These are phyloP conservation scores for Scaptomyza polygonia DNA, from an alignment of 2,888 invertebrate genomes.

Conservation along the genomic window DNA sequence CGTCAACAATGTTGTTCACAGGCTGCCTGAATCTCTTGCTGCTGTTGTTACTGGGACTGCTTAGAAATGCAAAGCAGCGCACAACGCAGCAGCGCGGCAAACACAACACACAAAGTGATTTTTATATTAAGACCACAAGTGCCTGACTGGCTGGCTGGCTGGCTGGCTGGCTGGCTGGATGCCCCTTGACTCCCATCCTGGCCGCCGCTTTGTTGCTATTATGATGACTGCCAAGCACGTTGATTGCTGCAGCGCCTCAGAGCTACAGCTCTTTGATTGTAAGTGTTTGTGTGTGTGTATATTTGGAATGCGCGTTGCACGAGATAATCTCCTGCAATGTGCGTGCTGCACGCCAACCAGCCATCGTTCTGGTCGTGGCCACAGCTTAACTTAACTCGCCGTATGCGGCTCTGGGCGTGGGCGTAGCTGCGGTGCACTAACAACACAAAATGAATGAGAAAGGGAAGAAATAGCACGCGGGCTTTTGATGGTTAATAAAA, in stretches of 20 bases:
- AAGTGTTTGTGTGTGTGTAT: conserved; percentile 30
- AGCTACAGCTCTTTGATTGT: conserved; percentile 16
- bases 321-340: conserved; percentile 75
- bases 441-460: conserved; percentile 1
- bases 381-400: conserved; percentile 46
- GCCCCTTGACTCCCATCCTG: conserved; percentile 26
- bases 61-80: conserved; percentile 79
- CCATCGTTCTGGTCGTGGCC: conserved; percentile 33
- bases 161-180: too few relatives aligned
- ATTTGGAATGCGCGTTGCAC: conserved; percentile 71
- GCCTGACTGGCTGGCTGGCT: conserved; percentile 35
- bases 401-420: conserved; percentile 15
- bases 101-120: conserved; percentile 79
- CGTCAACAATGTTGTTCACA: conserved; percentile 67
- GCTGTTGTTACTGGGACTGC: conserved; percentile 37
- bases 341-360: conserved; percentile 74
- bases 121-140: conserved; percentile 80
- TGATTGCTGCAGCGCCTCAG: conserved; percentile 69
- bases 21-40: conserved; percentile 21
- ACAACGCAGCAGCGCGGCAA: conserved; percentile 56
- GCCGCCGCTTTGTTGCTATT: conserved; percentile 73
- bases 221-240: conserved; percentile 73
- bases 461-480: conserved; percentile 38
- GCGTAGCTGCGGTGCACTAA: conserved; percentile 22
- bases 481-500: conserved; percentile 82